Evolutionary conservation across 2,113 vertebrate genomes (phyloP).

Genomic region (Anas platyrhynchos): DNA sequence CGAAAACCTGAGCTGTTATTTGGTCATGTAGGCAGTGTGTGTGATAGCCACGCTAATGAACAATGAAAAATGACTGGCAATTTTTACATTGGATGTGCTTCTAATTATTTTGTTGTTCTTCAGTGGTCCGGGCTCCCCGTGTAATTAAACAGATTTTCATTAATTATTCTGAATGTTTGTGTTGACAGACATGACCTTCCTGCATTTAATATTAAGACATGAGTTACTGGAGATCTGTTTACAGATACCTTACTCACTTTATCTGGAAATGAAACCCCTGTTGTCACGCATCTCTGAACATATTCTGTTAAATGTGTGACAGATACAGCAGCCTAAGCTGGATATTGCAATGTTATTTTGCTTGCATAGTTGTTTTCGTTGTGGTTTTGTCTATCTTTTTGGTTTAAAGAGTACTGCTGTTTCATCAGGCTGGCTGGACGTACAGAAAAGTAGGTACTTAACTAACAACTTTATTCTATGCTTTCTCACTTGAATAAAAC

Average conservation of each 20-base stretch:
- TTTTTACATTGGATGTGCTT: background rate
- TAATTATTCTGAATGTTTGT: slow-evolving; percentile 19
- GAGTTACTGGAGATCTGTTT: background rate
- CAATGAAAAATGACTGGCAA: background rate
- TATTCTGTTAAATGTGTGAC: background rate
- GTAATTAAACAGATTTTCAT: slow-evolving; percentile 44
- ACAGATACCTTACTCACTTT: background rate
- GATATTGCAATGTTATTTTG: background rate
- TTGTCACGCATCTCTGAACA: background rate
- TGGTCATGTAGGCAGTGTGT: background rate
- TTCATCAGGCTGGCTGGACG: accelerated
- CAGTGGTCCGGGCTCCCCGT: background rate
- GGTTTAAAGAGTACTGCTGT: background rate
- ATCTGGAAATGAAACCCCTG: background rate
- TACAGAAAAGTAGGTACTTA: background rate
- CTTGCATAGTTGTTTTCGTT: background rate
- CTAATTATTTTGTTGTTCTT: slow-evolving; percentile 30
- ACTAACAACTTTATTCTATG: background rate
- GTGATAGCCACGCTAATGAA: background rate
- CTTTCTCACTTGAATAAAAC: background rate
- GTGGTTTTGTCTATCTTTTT: background rate
- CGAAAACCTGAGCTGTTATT: background rate
- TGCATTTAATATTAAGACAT: slow-evolving; percentile 48
- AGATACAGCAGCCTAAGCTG: background rate
- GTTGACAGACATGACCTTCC: slow-evolving; percentile 32